Evolutionary conservation across 2,888 invertebrate genomes (phyloP), one percentile per base, ranked within the genome.

Genomic region (Strigamia transsilvanica): DNA sequence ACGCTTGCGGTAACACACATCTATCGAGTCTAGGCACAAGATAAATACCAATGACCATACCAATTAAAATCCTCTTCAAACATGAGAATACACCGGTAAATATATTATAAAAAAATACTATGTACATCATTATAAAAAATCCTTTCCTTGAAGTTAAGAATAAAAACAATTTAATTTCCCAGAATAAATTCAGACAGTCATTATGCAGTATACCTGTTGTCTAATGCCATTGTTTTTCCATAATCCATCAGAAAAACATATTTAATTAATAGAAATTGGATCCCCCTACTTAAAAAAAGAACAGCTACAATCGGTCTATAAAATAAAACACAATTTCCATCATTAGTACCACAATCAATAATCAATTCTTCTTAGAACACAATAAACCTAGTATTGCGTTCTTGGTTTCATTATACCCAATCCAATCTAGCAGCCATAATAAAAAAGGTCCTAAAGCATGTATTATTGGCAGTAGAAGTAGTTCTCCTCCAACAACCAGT

Each of bases 111-210:
- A 66, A 61, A 23, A 66, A 66, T 21, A 66, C 61, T 66, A 66
- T 66, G 23, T 66, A 66, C 61, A 66, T 66, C 61, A 66, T 66
- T 23, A 66, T 66, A 66, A 66, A 66, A 66, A 66, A 66, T n/a
- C 61, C 61, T 66, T 21, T 66, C 23, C 61, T 66, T 18, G 23
- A 18, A 66, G 21, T 66, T 10, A 3, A n/a, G 12, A 23, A 66
- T 23, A 21, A 66, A 66, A 21, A n/a, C 6, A 23, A 21, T 66
- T 18, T 3, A n/a, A n/a, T 23, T 23, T 0, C 3, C 6, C 18
- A 12, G 0, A 66, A 21, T 23, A 46, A 27, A 5, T 46, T 46
- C n/a, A n/a, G n/a, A n/a, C n/a, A n/a, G n/a, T n/a, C 5, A 46
- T n/a, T n/a, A n/a, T 7, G 1, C 23, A 12, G 5, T 3, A 6